A percentile compares a stretch with the other conserved stretches of the same genome.
Evolutionary conservation across 1,140 invertebrate genomes (phyloP).

Genomic region (Heliothis virescens): DNA sequence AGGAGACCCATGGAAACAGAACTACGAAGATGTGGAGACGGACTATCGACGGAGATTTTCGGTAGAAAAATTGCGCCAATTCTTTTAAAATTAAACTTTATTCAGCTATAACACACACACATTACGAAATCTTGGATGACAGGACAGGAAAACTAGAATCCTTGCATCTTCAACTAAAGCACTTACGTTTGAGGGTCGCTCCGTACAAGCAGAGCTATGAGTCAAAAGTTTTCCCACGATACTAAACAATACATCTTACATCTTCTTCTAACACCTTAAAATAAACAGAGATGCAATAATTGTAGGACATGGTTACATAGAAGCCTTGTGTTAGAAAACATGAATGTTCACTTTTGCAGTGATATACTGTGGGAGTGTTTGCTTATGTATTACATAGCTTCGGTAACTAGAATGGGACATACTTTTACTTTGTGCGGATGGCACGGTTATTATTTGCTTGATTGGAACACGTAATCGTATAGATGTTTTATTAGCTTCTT

Average conservation of each 20-base stretch:
- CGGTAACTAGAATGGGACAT: slow-evolving; percentile 1
- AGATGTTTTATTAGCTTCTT: too few relatives aligned
- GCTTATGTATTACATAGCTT: slow-evolving; percentile 1
- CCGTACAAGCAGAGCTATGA: slow-evolving; percentile 44
- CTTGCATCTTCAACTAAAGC: not conserved
- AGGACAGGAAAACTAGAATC: slow-evolving; percentile 15
- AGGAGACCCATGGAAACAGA: too few relatives aligned
- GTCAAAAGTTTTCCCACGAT: slow-evolving; percentile 44
- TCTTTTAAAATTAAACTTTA: too few relatives aligned
- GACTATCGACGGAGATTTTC: too few relatives aligned
- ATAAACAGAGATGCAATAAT: slow-evolving; percentile 8
- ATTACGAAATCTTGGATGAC: not conserved
- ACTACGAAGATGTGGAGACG: too few relatives aligned
- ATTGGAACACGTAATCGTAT: too few relatives aligned
- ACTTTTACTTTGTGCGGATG: slow-evolving; percentile 6
- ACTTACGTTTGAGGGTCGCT: slow-evolving; percentile 2
- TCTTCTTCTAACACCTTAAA: slow-evolving; percentile 14
- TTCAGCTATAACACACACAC: too few relatives aligned
- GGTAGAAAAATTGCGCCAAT: too few relatives aligned
- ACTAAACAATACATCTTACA: slow-evolving; percentile 45
- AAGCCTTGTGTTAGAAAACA: slow-evolving; percentile 17
- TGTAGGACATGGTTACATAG: slow-evolving; percentile 20
- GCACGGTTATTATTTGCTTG: not conserved
- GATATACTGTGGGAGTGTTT: slow-evolving; percentile 18
- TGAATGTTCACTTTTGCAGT: slow-evolving; percentile 14